A percentile compares a stretch with the other conserved stretches of the same genome.
These are phyloP conservation scores for Amphibalanus amphitrite DNA, from an alignment of 1,140 invertebrate genomes.

Conservation along the genomic window DNA sequence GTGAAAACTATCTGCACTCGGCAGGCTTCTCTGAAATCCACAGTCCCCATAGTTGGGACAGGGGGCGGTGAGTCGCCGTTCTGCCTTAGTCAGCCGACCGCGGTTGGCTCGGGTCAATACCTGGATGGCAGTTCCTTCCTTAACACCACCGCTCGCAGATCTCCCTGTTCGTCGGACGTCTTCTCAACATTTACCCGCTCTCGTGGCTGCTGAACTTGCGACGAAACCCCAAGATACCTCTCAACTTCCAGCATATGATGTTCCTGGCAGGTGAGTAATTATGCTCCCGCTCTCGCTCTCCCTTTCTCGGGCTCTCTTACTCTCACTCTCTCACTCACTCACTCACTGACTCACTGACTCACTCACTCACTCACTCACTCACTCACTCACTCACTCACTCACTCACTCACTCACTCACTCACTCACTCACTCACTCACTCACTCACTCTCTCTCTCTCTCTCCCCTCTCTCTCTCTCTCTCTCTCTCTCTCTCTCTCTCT, in stretches of 20 bases:
- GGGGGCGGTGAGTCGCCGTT: too few species aligned
- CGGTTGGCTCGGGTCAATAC: not conserved
- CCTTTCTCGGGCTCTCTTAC: too few species aligned
- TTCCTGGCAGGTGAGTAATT: constrained; percentile 70
- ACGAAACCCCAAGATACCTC: constrained; percentile 76
- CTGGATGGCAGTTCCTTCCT: not conserved
- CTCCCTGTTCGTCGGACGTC: constrained; percentile 68
- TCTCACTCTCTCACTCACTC: too few species aligned
- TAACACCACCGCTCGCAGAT: constrained; percentile 33
- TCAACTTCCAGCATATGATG: constrained; percentile 96
- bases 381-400: not conserved
- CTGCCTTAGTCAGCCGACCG: too few species aligned
- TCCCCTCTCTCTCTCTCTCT: not conserved
- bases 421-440: not conserved
- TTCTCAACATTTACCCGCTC: constrained; percentile 86
- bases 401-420: not conserved
- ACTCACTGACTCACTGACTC: too few species aligned
- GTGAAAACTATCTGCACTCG: too few species aligned
- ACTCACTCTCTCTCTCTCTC: not conserved
- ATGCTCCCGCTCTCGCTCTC: not conserved
- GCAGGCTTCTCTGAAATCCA: too few species aligned
- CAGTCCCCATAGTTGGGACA: too few species aligned
- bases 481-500: not conserved
- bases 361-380: not conserved
- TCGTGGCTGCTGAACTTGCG: constrained; percentile 87